Evolutionary conservation across 2,797 vertebrate genomes (phyloP).

Genomic region (Dendrocincla fuliginosa): DNA sequence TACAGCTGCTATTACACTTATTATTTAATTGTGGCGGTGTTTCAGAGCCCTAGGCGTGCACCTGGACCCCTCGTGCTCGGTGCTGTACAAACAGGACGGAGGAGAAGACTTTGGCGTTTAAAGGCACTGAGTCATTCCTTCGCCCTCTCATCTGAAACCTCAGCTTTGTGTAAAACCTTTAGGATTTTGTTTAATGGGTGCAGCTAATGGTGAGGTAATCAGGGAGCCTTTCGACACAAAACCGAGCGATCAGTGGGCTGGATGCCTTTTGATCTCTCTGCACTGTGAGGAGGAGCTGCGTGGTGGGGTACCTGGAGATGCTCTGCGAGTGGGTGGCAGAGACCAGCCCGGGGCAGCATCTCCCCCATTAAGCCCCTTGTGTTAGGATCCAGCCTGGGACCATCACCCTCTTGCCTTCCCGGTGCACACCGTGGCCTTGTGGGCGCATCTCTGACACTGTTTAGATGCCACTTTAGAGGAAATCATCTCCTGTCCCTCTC

Average conservation of each 20-base stretch:
- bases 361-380: neutral
- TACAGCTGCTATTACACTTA: slow-evolving; percentile 69
- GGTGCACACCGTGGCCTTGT: neutral
- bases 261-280: slow-evolving; percentile 52
- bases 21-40: slow-evolving; percentile 66
- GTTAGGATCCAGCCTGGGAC: neutral
- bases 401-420: fast-evolving
- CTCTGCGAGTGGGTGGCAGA: neutral
- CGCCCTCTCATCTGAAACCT: slow-evolving; percentile 69
- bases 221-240: slow-evolving; percentile 52
- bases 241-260: slow-evolving; percentile 40
- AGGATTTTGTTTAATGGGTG: slow-evolving; percentile 66
- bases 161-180: slow-evolving; percentile 68
- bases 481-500: neutral
- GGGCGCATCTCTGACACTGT: neutral
- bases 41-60: slow-evolving; percentile 69
- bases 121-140: slow-evolving; percentile 71
- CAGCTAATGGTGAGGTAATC: slow-evolving; percentile 68
- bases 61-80: slow-evolving; percentile 68
- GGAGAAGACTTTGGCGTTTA: slow-evolving; percentile 67
- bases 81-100: slow-evolving; percentile 71
- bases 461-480: neutral
- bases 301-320: neutral
- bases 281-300: neutral
- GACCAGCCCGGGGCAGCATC: neutral